Percentiles rank a stretch among this genome's conserved stretches.
Evolutionary conservation across 2,797 vertebrate genomes (phyloP).

Genomic region (Pseudomugil gertrudae): DNA sequence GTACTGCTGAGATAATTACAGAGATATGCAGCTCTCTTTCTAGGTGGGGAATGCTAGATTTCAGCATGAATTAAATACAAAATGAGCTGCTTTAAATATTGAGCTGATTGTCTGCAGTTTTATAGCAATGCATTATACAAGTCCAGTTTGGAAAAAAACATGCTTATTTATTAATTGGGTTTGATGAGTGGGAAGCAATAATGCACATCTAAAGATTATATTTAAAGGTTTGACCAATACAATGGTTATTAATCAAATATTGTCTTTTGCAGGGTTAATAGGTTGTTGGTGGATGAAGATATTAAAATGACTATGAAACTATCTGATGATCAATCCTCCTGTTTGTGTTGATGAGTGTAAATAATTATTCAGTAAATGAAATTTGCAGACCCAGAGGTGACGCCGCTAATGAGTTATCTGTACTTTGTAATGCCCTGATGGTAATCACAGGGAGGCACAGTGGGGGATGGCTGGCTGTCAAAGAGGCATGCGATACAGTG

Average conservation of each 20-base stretch:
- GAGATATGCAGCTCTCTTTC: too few relatives aligned
- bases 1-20: too few relatives aligned
- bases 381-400: conserved; percentile 28
- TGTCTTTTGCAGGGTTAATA: not conserved
- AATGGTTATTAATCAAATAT: not conserved
- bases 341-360: conserved; percentile 23
- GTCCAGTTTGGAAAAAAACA: too few relatives aligned
- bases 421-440: conserved; percentile 45
- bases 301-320: too few relatives aligned
- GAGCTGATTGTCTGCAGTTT: too few relatives aligned
- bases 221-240: not conserved
- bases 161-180: not conserved
- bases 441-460: conserved; percentile 46
- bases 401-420: conserved; percentile 55
- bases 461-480: conserved; percentile 56
- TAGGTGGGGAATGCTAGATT: too few relatives aligned
- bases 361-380: conserved; percentile 43
- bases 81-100: too few relatives aligned
- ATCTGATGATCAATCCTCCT: conserved; percentile 6
- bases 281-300: not conserved
- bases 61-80: too few relatives aligned
- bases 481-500: conserved; percentile 50
- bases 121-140: too few relatives aligned
- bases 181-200: too few relatives aligned
- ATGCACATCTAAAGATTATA: not conserved